phyloP scores from a whole-genome alignment of 2,797 vertebrate genomes.

The Poecilia gillii region DNA sequence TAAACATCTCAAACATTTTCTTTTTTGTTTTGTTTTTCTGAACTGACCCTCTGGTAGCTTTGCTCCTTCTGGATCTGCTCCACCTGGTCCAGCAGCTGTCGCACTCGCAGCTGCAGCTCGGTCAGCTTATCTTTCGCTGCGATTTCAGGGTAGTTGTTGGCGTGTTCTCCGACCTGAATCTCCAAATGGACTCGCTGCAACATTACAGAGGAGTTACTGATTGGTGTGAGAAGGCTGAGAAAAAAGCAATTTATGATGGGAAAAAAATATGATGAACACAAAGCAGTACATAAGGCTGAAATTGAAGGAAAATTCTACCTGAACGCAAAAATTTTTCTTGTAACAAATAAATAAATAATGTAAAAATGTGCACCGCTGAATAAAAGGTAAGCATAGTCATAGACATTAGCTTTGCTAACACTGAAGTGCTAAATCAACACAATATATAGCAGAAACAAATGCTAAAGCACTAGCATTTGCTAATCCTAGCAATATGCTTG shows the following conservation, averaged over 20 bases:
- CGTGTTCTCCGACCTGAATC: constrained; percentile 94
- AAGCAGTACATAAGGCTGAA: too few species aligned
- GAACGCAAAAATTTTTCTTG: too few species aligned
- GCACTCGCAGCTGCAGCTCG: constrained; percentile 89
- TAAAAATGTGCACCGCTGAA: too few species aligned
- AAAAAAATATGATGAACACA: too few species aligned
- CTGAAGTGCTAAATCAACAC: too few species aligned
- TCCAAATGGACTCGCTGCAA: constrained; percentile 92
- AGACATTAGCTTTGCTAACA: too few species aligned
- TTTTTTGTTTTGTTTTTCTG: not conserved
- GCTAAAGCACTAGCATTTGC: too few species aligned
- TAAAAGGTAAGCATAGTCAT: too few species aligned
- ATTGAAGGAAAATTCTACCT: too few species aligned
- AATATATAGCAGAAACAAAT: too few species aligned
- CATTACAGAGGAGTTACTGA: not conserved
- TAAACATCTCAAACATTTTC: not conserved
- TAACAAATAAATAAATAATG: too few species aligned
- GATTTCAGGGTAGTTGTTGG: constrained; percentile 96
- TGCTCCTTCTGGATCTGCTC: constrained; percentile 98
- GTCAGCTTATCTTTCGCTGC: constrained; percentile 95
- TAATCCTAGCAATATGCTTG: too few species aligned
- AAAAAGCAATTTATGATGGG: not conserved
- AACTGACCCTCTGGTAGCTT: constrained; percentile 93
- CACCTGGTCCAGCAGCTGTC: constrained; percentile 93
- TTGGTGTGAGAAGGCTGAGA: not conserved